These are phyloP conservation scores for Drosophila atripex DNA, from an alignment of 2,888 invertebrate species.

Conservation along the genomic window DNA sequence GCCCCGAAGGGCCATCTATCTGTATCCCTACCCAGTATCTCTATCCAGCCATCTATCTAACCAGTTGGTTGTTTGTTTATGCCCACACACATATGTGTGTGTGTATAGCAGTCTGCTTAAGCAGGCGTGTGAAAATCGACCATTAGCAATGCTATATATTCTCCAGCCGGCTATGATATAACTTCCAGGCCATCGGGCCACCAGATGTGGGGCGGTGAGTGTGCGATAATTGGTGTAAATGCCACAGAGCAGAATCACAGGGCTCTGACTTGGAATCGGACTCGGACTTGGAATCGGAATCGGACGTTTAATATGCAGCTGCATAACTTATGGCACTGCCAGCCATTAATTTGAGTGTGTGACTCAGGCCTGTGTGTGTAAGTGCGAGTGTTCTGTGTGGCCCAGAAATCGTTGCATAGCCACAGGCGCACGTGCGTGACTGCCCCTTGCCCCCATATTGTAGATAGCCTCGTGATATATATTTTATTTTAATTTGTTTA, in stretches of 20 bases:
- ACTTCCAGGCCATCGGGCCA: constrained; percentile 22
- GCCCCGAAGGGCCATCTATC: constrained; percentile 39
- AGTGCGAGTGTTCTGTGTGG: not conserved
- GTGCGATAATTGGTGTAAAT: constrained; percentile 77
- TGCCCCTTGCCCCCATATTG: constrained; percentile 13
- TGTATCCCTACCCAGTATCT: constrained; percentile 24
- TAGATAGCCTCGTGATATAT: constrained; percentile 11
- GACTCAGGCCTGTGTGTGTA: not conserved
- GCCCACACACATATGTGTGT: constrained; percentile 25
- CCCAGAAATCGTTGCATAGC: constrained; percentile 68
- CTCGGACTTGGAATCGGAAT: constrained; percentile 25
- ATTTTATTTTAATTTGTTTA: constrained; percentile 78
- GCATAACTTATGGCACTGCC: constrained; percentile 76
- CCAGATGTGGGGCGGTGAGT: constrained; percentile 26
- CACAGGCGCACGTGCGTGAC: constrained; percentile 79
- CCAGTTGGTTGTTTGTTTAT: constrained; percentile 54
- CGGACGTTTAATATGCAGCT: constrained; percentile 72
- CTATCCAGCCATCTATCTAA: constrained; percentile 36
- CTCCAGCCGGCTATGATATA: constrained; percentile 71
- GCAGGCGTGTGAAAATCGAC: constrained; percentile 80
- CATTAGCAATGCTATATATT: constrained; percentile 78
- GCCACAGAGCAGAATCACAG: constrained; percentile 61
- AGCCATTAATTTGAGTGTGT: constrained; percentile 73
- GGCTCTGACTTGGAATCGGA: constrained; percentile 7
- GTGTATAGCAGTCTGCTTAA: constrained; percentile 60